These are phyloP conservation scores for Anolis carolinensis DNA, from an alignment of 2,113 vertebrate species.

Conservation along the genomic window DNA sequence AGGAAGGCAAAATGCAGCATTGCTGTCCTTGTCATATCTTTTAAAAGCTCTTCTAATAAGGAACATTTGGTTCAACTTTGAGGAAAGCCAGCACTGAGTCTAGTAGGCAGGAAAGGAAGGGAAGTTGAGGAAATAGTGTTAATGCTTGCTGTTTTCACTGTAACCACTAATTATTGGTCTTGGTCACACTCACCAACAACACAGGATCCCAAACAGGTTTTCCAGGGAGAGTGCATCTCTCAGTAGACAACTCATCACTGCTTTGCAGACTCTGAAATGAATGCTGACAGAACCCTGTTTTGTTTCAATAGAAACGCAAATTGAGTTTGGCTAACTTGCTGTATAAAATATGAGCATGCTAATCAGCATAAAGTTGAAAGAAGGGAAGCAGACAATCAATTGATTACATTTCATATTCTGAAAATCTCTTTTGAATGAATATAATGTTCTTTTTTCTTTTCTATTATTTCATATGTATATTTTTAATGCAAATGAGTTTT, in stretches of 20 bases:
- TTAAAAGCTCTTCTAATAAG: background rate
- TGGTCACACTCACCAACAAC: no score
- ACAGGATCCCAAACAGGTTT: no score
- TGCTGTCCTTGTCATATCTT: background rate
- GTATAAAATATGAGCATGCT: background rate
- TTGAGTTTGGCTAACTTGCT: slow-evolving; percentile 26
- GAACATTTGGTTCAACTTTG: background rate
- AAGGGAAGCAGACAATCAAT: background rate
- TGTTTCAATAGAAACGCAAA: background rate
- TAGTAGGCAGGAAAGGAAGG: background rate
- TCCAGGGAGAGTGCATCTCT: no score
- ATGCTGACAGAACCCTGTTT: background rate
- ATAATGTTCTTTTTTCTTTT: slow-evolving; percentile 18
- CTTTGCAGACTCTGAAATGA: background rate
- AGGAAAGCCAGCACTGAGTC: background rate
- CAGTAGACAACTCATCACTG: background rate
- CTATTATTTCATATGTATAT: slow-evolving; percentile 3
- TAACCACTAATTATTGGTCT: no score
- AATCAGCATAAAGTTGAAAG: slow-evolving; percentile 12
- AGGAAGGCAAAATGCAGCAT: no score
- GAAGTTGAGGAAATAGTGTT: no score
- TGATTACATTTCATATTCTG: background rate
- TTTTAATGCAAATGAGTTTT: slow-evolving; percentile 29
- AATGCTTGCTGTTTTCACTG: no score
- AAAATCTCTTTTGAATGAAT: background rate